Conservation (phyloP, 35 echinoderm and acorn worm genomes). For the Stichopus chloronotus region DNA sequence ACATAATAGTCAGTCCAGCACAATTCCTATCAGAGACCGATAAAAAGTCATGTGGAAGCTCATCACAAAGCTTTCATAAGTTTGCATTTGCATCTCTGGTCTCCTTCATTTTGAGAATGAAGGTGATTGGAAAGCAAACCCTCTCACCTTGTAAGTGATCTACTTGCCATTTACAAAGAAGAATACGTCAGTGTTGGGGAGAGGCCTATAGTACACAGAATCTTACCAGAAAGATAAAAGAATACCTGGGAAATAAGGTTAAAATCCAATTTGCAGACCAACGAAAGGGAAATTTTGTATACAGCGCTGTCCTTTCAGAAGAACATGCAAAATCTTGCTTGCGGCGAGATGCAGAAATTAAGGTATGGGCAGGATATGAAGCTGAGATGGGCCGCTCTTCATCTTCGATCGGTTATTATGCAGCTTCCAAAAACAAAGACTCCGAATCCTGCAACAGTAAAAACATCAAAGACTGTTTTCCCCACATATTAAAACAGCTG, state of each 20-base stretch:
- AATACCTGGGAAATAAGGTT: conserved; percentile 58
- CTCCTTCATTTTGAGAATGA: conserved; percentile 31
- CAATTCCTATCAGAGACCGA: conserved; percentile 62
- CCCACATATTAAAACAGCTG: conserved; percentile 66
- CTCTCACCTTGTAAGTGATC: neutral
- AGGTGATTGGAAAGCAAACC: neutral
- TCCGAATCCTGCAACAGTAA: conserved; percentile 72
- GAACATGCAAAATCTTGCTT: conserved; percentile 53
- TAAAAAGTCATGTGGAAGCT: neutral
- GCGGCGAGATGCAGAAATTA: neutral
- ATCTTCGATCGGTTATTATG: conserved; percentile 66
- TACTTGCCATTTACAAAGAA: neutral
- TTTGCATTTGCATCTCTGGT: conserved; percentile 33
- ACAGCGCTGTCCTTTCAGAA: conserved; percentile 49
- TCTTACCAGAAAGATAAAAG: conserved; percentile 67
- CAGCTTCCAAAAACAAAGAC: conserved; percentile 73
- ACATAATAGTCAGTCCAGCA: conserved; percentile 65
- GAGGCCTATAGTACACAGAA: conserved; percentile 54
- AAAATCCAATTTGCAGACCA: conserved; percentile 55
- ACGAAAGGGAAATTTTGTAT: conserved; percentile 77
- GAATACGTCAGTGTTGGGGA: conserved; percentile 18
- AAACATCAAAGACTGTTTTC: conserved; percentile 75
- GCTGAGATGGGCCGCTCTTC: conserved; percentile 65
- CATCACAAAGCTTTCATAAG: conserved; percentile 52
- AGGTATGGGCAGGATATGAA: conserved; percentile 40